Evolutionary conservation across 2,113 vertebrate species (phyloP).

Genomic region (Microtus montanus): DNA sequence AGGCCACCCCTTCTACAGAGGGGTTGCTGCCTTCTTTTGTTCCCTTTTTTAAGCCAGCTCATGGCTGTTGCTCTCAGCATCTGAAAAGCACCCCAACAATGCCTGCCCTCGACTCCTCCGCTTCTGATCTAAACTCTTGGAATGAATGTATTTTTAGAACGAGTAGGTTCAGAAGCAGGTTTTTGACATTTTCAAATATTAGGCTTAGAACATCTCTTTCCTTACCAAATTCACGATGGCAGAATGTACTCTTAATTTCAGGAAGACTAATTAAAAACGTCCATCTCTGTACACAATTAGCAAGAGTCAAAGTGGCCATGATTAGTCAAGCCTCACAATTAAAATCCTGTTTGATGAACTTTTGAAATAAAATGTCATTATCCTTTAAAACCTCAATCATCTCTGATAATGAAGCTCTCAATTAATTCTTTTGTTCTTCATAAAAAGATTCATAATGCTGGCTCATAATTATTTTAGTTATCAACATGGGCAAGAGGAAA

Average conservation of each 20-base stretch:
- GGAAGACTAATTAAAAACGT: constrained; percentile 73
- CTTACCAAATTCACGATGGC: constrained; percentile 64
- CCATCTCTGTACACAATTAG: constrained; percentile 67
- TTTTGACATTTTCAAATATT: constrained; percentile 75
- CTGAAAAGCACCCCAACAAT: constrained; percentile 6
- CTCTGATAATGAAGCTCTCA: constrained; percentile 71
- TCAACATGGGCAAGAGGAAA: constrained; percentile 65
- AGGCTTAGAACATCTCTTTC: constrained; percentile 42
- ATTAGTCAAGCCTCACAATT: constrained; percentile 76
- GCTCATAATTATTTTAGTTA: constrained; percentile 60
- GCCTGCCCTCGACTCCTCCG: not conserved
- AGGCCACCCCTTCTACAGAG: not conserved
- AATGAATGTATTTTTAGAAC: constrained; percentile 64
- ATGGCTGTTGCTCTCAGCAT: not conserved
- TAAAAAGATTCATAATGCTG: constrained; percentile 69
- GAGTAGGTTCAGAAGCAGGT: constrained; percentile 67
- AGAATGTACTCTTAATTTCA: constrained; percentile 64
- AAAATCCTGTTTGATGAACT: constrained; percentile 77
- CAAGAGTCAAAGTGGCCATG: constrained; percentile 70
- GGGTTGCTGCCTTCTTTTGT: not conserved
- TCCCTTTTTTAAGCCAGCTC: constrained; percentile 30
- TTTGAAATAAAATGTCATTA: constrained; percentile 76
- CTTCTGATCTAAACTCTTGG: constrained; percentile 57
- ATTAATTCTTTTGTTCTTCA: constrained; percentile 76
- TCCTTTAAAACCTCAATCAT: constrained; percentile 66